Base-by-base conservation (phyloP, 2,888 invertebrate genomes). In the Aporophyla lueneburgensis region DNA sequence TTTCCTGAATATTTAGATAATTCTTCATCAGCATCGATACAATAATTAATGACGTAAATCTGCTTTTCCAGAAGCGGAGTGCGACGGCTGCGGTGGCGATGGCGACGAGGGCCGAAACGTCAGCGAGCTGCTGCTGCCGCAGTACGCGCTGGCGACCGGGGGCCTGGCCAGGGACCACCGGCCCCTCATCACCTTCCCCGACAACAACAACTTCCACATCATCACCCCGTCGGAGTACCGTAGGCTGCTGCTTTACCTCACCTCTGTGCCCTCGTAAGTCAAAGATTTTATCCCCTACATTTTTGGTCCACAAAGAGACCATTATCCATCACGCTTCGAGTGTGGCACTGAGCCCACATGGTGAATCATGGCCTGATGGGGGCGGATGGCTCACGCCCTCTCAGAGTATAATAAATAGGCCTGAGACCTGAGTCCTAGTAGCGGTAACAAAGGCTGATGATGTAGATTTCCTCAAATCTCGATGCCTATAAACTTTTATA, bases 191-290 rank as follows among this genome's bases (percentile, higher is more conserved):
- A 99, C 99, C 86, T 99, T 99, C 96, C 99, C 99, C 59, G 99
- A 99, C 96, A 97, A 98, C 94, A 98, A 98, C 92, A 98, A 98
- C 96, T 98, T 99, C 93, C 98, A 98, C 92, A 97, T 98, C 85
- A 96, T 99, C 86, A 97, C 97, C 74, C 99, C 99, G 89, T 97
- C 98, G 79, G 99, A 99, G 93, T 99, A 99, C 96, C 98, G 98
- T 92, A 98, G 98, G 92, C 97, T 99, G 90, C 98, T 99, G 95
- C 97, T 98, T 92, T 99, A 99, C 97, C 98, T 99, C 94, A 98
- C 99, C 81, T 99, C 99, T 92, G 99, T 99, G 92, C 99, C 99
- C 95, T 98, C 99, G 99, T 99, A 96, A 98, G 99, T 97, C 88
- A n/a, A n/a, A n/a, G n/a, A n/a, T n/a, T n/a, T n/a, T n/a, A n/a